Conservation (phyloP, 2,113 vertebrate genomes). For the Chamaea fasciata region DNA sequence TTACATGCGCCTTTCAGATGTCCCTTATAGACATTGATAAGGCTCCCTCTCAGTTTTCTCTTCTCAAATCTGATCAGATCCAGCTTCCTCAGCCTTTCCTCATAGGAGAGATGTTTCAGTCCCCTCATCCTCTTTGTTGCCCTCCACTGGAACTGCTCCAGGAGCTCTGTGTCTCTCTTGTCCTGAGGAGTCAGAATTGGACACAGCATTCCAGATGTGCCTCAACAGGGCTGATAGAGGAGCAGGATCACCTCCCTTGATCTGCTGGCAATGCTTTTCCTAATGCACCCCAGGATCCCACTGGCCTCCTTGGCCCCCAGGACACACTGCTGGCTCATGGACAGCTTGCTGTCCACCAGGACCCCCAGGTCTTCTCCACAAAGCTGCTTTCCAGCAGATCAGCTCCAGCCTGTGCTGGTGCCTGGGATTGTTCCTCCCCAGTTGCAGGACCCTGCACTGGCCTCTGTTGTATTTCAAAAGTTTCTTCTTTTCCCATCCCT, state of each 20-base stretch:
- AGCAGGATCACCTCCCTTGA: fast-evolving
- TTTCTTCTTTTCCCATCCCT: neutral
- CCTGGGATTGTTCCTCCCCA: neutral
- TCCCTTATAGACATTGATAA: neutral
- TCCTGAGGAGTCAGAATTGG: neutral
- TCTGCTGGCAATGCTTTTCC: neutral
- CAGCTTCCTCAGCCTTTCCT: neutral
- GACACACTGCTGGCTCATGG: neutral
- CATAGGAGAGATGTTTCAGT: neutral
- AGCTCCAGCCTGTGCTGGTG: fast-evolving
- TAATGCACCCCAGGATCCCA: neutral
- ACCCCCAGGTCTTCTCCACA: neutral
- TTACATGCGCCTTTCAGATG: neutral
- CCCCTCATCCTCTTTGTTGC: neutral
- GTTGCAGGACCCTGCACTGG: too few species aligned
- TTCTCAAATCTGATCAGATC: neutral
- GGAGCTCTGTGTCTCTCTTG: neutral
- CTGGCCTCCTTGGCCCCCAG: neutral
- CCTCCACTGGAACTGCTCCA: neutral
- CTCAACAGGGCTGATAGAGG: neutral
- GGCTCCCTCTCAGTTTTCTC: fast-evolving
- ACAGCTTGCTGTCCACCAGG: neutral
- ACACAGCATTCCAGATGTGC: neutral
- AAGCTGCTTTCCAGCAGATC: neutral
- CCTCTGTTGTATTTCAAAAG: fast-evolving